Evolutionary conservation across 2,797 vertebrate genomes (phyloP), one percentile per base, ranked within the genome.

Genomic region (Typhlichthys eigenmanni): DNA sequence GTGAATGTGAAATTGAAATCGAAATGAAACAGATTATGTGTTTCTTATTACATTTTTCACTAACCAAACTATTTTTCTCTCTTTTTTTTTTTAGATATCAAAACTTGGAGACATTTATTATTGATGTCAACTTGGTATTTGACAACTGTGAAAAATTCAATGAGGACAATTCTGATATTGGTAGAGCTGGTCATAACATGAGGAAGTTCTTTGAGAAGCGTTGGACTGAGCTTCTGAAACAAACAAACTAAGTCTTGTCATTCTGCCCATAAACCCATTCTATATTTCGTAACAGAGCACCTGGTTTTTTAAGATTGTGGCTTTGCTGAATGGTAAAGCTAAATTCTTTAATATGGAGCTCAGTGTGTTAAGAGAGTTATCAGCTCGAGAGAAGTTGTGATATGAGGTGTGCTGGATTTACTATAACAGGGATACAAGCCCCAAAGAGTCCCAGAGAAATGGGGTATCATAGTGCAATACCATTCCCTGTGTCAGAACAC

Each of bases 131-230:
- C 91, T 92, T 99, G 91, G 97, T 99, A 78, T 99, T 98, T 88
- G 96, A 99, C 92, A 99, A 99, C 94, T 99, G 98, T 90, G 98
- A 99, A 94, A 99, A 96, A 81, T 99, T 96, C 90, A 99, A 99
- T 83, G 98, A 99, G 94, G 98, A 99, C 81, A 98, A 99, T 88
- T 99, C 98, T 66, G 98, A 99, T 87, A 98, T 99, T 83, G 98
- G 98, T 78, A 94, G 96, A 83, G 95, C 97, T 59, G 97, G 98
- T 79, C 98, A 99, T 86, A 98, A 93, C 92, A 99, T 99, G 97
- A 95, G 97, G 84, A 96, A 95, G 89, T 98, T 98, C 88, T 99
- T 99, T 81, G 97, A 99, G 92, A 98, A 95, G 91, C 94, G 96
- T 86, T 99, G 97, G 96, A 96, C 95, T 86, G 97, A 98, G 90